These are phyloP conservation scores for Patella depressa DNA, from an alignment of 2,888 invertebrate species.

Conservation along the genomic window DNA sequence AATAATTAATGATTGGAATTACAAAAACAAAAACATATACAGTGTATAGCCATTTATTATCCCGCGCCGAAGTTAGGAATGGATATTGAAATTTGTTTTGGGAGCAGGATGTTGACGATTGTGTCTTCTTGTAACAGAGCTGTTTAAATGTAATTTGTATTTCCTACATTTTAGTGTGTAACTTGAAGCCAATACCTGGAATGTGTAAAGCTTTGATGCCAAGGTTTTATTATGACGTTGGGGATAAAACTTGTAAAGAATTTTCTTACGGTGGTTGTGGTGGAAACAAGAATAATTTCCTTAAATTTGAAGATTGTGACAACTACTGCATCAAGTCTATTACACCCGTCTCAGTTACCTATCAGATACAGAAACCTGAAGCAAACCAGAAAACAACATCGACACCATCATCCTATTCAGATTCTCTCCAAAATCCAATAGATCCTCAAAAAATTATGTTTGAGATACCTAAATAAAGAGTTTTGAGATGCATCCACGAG, in stretches of 20 bases:
- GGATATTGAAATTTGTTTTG: no score
- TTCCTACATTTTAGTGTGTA: neutral
- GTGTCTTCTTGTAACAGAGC: no score
- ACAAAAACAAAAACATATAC: no score
- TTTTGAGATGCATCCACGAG: no score
- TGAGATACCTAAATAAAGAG: no score
- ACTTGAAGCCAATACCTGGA: neutral
- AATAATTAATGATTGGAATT: no score
- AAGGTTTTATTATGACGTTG: neutral
- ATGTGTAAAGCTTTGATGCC: neutral
- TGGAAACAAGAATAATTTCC: slow-evolving; percentile 5
- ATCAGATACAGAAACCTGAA: neutral
- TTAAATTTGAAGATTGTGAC: neutral
- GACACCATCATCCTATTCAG: neutral
- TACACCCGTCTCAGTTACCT: neutral
- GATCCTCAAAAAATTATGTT: neutral
- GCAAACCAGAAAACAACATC: neutral
- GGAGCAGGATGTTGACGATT: no score
- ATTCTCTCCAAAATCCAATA: neutral
- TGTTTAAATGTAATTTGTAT: no score
- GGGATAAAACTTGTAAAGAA: neutral
- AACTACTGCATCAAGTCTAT: slow-evolving; percentile 1
- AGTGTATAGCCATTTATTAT: no score
- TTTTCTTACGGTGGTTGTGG: neutral
- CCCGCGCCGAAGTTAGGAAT: no score